A percentile compares a stretch with the other conserved stretches of the same genome.
These are phyloP conservation scores for Hemicentrotus pulcherrimus DNA, from an alignment of 35 echinoderm and acorn worm species.

Conservation along the genomic window DNA sequence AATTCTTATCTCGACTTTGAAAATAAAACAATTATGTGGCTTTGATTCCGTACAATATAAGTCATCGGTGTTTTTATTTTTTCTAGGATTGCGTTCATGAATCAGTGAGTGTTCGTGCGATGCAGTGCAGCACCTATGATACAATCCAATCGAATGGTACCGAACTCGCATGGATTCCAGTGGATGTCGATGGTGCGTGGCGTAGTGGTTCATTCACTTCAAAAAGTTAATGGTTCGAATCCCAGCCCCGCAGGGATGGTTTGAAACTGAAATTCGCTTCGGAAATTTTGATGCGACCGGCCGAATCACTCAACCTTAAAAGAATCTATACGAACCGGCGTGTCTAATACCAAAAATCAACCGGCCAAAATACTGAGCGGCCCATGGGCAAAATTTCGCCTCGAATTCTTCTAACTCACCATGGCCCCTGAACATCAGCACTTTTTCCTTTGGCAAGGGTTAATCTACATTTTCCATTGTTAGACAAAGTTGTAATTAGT, in stretches of 20 bases:
- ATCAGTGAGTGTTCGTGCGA: not conserved
- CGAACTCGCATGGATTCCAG: not conserved
- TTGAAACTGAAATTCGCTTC: too few species aligned
- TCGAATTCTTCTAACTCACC: too few species aligned
- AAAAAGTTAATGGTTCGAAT: not conserved
- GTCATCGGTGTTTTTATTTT: not conserved
- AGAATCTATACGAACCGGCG: too few species aligned
- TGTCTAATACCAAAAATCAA: too few species aligned
- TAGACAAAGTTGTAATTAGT: too few species aligned
- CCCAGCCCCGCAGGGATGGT: not conserved
- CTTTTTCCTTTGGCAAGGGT: too few species aligned
- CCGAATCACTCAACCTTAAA: too few species aligned
- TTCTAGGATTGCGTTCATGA: not conserved
- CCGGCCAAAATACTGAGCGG: too few species aligned
- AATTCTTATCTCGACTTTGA: not conserved
- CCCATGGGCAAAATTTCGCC: too few species aligned
- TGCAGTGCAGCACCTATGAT: slow-evolving; percentile 14
- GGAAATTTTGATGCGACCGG: not conserved
- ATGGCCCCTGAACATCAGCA: not conserved
- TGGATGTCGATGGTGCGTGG: not conserved
- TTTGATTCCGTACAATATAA: not conserved
- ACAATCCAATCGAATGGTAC: not conserved
- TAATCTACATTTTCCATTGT: too few species aligned
- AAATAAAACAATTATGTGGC: not conserved
- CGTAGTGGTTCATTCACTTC: not conserved